Base-by-base conservation (phyloP, 2,797 vertebrate species). In the Pyrocephalus nanus region DNA sequence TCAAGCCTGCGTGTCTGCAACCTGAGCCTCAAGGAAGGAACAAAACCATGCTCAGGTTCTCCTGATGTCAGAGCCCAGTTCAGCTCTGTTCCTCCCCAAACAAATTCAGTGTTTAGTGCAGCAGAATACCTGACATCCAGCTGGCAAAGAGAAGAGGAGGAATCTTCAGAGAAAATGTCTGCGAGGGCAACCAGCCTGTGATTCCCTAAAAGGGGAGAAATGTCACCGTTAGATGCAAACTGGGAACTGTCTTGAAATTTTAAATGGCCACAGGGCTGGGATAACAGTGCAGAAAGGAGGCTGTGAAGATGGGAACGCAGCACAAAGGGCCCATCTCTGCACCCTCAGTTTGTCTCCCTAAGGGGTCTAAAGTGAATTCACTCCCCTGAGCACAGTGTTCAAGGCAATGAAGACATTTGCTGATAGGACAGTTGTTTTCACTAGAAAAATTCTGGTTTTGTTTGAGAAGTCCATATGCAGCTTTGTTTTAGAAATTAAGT, bases 91-190 rank as follows among this genome's bases (percentile, higher is more conserved):
- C 47, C 12, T 78, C 32, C 38, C 17, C 4, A 48, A 73, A 34
- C 29, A 60, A 81, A 55, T 34, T 38, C 18, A 9, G 1, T 21
- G 47, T 64, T 61, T 8, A 73, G 45, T 61, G 30, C 22, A 82
- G 50, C 58, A 65, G 18, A 80, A 64, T 98, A 99, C 99, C 99
- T 99, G 96, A 99, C 97, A 93, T 99, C 98, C 61, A 99, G 96
- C 55, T 96, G 97, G 84, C 96, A 98, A 80, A 99, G 96, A 32
- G 98, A 98, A 94, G 98, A 98, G 6, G 97, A 96, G 27, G 98
- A 98, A 57, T 98, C 92, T 95, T 98, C 98, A 48, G 98, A 98
- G 96, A 99, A 99, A 67, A 99, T 98, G 70, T 98, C 98, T 55
- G 98, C 98, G 75, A 99, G 95, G 43, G 98, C 98, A 58, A 97